Evolutionary conservation across 2,888 invertebrate genomes (phyloP).

Genomic region (Melolontha melolontha): DNA sequence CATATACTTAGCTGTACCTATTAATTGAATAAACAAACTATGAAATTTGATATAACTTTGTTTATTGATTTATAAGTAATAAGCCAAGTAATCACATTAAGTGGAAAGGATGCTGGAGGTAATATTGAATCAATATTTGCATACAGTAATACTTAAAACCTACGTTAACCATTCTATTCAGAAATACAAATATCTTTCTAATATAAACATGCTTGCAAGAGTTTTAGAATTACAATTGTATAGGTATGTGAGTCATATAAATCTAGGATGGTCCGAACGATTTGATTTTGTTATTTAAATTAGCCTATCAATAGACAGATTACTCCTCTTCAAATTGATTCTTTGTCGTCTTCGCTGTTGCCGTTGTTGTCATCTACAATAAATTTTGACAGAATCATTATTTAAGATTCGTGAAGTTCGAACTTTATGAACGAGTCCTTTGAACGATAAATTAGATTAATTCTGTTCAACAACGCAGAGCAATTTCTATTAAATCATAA

Average conservation of each 20-base stretch:
- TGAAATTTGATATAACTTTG: too few species aligned
- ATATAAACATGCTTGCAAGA: constrained; percentile 25
- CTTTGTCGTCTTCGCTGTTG: too few species aligned
- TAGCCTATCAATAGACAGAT: constrained; percentile 37
- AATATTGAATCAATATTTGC: constrained; percentile 40
- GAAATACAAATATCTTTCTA: constrained; percentile 41
- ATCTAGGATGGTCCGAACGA: constrained; percentile 42
- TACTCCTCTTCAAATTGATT: constrained; percentile 38
- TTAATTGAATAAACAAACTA: too few species aligned
- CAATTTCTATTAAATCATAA: constrained; percentile 13
- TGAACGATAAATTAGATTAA: constrained; percentile 21
- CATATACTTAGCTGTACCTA: too few species aligned
- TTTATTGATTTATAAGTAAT: too few species aligned
- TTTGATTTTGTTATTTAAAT: constrained; percentile 44
- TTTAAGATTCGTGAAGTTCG: constrained; percentile 22
- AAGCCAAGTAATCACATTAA: too few species aligned
- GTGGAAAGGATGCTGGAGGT: background rate
- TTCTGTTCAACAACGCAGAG: constrained; percentile 27
- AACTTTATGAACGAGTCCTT: constrained; percentile 20
- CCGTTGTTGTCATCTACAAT: constrained; percentile 11
- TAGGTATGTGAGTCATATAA: constrained; percentile 41
- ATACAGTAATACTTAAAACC: constrained; percentile 45
- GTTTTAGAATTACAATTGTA: constrained; percentile 35
- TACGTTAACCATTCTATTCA: constrained; percentile 44
- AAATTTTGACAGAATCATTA: constrained; percentile 31